These are phyloP conservation scores for Drosophila pruinosa DNA, from an alignment of 1,140 invertebrate species.

Conservation along the genomic window DNA sequence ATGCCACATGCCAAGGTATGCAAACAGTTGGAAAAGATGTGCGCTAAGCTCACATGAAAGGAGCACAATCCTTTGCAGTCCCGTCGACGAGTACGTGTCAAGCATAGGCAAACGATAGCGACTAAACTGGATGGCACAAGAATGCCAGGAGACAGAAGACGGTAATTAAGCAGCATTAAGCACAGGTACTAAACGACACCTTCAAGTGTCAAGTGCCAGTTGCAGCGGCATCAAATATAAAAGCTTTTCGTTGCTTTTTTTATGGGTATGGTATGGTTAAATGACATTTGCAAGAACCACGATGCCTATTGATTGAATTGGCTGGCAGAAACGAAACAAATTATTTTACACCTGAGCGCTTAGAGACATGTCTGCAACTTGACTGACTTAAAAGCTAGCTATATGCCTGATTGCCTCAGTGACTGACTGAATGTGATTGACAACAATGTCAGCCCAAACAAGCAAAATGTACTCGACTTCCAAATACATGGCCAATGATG, in stretches of 20 bases:
- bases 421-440: slow-evolving; percentile 45
- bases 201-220: slow-evolving; percentile 17
- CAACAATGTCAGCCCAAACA: slow-evolving; percentile 7
- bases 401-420: slow-evolving; percentile 10
- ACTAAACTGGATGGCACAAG: background rate
- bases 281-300: slow-evolving; percentile 46
- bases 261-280: slow-evolving; percentile 24
- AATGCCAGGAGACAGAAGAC: slow-evolving; percentile 10
- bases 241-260: slow-evolving; percentile 14
- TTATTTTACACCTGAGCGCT: slow-evolving; percentile 70
- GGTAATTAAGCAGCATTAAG: slow-evolving; percentile 58
- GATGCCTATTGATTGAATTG: slow-evolving; percentile 58
- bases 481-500: background rate
- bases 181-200: slow-evolving; percentile 6
- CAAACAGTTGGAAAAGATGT: slow-evolving; percentile 38
- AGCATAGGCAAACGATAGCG: slow-evolving; percentile 39
- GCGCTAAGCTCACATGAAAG: slow-evolving; percentile 55
- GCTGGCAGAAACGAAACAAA: slow-evolving; percentile 63
- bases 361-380: slow-evolving; percentile 67
- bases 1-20: slow-evolving; percentile 18
- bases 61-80: slow-evolving; percentile 55
- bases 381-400: slow-evolving; percentile 30
- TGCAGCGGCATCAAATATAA: slow-evolving; percentile 44
- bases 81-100: slow-evolving; percentile 51
- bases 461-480: background rate